Base-by-base conservation (phyloP, 1,140 invertebrate species). In the Drosophila parvula region DNA sequence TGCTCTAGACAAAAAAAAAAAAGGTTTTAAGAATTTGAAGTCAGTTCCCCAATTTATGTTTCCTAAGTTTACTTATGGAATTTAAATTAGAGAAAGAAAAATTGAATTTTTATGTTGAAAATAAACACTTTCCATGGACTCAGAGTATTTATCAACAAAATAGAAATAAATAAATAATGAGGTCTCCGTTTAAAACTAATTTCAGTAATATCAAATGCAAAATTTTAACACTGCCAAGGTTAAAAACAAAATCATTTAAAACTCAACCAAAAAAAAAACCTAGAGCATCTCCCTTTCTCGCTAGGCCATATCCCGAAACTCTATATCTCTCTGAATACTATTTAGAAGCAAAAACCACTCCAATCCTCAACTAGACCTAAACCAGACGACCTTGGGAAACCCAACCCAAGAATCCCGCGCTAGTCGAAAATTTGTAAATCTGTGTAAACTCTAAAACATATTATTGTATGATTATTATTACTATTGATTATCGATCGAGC, bases 391-490 rank as follows among this genome's bases (percentile, higher is more conserved):
- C 30, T 71, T 86, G 81, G 81, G 44, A 1, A 22, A 4, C 7
- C 18, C 50, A 47, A 56, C 56, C 65, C 81, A 86, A 56, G 28
- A 74, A 57, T 48, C 78, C 70, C 47, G 60, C 51, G 57, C 78
- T 82, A 74, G 65, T 59, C 30, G 41, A 64, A 73, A 70, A 70
- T 64, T 73, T 83, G 82, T 71, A 76, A 81, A 86, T 76, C 78
- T 79, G 82, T 83, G 68, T 74, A 75, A 83, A 83, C 80, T 83
- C 44, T 81, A 65, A 70, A 88, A 68, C 75, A 79, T 79, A 81
- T 85, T 84, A 86, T 81, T 85, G 71, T 84, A 84, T 84, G 71
- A 88, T 82, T 77, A 82, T 82, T 81, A 74, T 80, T 81, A 70
- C 60, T 81, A 78, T 80, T 84, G 79, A 81, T 78, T 65, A 76